Base-by-base conservation (phyloP, 2,113 vertebrate species). In the Istiophorus platypterus region DNA sequence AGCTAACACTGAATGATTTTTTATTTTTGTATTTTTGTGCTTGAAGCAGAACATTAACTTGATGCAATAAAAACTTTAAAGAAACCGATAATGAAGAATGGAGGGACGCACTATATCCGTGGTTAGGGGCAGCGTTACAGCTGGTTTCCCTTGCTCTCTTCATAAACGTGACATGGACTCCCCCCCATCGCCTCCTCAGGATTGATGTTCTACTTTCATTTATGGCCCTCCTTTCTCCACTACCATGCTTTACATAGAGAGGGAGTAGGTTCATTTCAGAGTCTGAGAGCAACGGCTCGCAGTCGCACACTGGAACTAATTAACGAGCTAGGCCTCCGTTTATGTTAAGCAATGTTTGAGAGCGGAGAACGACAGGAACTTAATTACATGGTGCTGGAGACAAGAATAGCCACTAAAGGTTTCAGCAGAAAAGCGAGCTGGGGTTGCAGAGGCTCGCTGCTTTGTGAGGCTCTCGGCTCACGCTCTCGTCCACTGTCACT, bases 241-340 rank as follows among this genome's bases (percentile, higher is more conserved):
- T 59, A 51, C 65, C 61, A 45, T 27, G 82, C 73, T 84, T 63
- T 57, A 39, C 61, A 80, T 45, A 12, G 78, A 81, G 76, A 66
- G 73, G 81, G 79, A 84, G 72, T 20, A 18, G 62, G 54, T 86
- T 87, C 62, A 82, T 78, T 71, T 92, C 83, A 86, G 73, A 56
- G 45, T 85, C 62, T 78, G 79, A 86, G 76, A 79, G 83, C 77
- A 78, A 88, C 63, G 76, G 47, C 89, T 90, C 68, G 79, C 70
- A 86, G 82, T 90, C 86, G 42, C 84, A 84, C 86, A 80, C 84
- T 83, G 90, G 91, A 92, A 94, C 92, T 94, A 94, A 95, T 93
- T 91, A 91, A 94, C 76, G 77, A 91, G 59, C 86, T 5, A n/a
- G 77, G 73, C 75, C 89, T 86, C 58, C 61, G 75, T 91, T 93